Base-by-base conservation (phyloP, 53 echinoderm and acorn worm genomes). In the Echinarachnius parma region DNA sequence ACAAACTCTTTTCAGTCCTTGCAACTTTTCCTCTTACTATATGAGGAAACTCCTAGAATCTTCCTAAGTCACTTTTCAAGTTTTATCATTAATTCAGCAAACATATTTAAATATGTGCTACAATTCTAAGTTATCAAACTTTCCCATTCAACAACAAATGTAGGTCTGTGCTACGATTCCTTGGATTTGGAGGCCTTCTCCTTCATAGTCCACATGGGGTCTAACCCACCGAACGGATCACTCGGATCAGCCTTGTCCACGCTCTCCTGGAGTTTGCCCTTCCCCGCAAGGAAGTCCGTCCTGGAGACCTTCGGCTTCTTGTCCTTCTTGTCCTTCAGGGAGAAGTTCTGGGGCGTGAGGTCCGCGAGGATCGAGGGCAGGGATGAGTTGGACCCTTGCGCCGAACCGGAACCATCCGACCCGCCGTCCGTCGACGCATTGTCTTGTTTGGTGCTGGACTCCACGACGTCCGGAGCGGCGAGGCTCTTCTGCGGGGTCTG, bases 351-450 rank as follows among this genome's bases (percentile, higher is more conserved):
- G 0, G 95, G 95, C 14, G 87, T 84, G 14, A 94, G 77, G 56
- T 94, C 89, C 4, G 83, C 90, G 21, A 95, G 72, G 49, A 95
- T 84, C n/a, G 91, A 91, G 4, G 94, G 87, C 59, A 92, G 76
- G 18, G 81, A 71, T 4, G 77, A 54, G 28, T 56, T 35, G 3
- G 60, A 56, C 24, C 55, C 75, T 9, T 75, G 76, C 21, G 21
- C 25, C 5, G 63, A 36, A 20, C 62, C 75, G 21, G 37, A 61
- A 8, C 64, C 59, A 29, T 49, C 76, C 16, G 52, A 34, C 9
- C 26, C 64, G n/a, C 55, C 70, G 39, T 88, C 61, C 28, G 29
- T 14, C 19, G 21, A 46, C n/a, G n/a, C n/a, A n/a, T n/a, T n/a
- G 34, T 78, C 80, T 39, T 58, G 61, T 28, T 62, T 42, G 56